Base-by-base conservation (phyloP, 1,140 invertebrate species). In the Cyclargus thomasi region DNA sequence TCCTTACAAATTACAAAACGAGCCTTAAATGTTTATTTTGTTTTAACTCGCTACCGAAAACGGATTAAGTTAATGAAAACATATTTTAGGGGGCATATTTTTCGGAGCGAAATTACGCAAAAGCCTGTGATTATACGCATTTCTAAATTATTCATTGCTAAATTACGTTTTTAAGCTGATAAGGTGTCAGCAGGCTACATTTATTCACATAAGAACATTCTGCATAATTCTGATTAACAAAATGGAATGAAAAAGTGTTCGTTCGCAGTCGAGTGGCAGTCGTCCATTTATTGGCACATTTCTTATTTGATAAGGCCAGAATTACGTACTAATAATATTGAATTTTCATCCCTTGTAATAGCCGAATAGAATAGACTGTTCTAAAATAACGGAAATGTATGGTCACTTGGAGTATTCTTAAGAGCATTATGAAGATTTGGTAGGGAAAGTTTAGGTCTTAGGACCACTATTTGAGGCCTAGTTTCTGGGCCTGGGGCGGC, bases 401-500 rank as follows among this genome's bases (percentile, higher is more conserved):
- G 55, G 55, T 59, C 55, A 59, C 55, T 59, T 59, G 6, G 55
- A 59, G 55, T 59, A 59, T 55, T 59, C 39, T 20, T 59, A 59
- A 59, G 17, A 59, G 55, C 20, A 18, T 59, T 21, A 55, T 62
- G 53, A 63, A 36, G 63, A 62, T 72, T 72, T 72, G 71, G 68
- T 69, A 67, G 67, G 55, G 62, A 64, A 63, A 68, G 35, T 23
- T 53, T 69, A 67, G 29, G 18, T 17, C 59, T 67, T 67, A 72
- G 67, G 67, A 67, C 67, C 67, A 67, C 63, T n/a, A 17, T n/a
- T 18, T 22, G 64, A 53, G 14, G 17, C 23, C 59, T 72, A 72
- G 63, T 72, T 72, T 73, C 78, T 80, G 39, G 67, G 67, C 62
- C 76, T 71, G 18, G 70, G 70, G 65, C 79, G 76, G 53, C 74